These are phyloP conservation scores for Malurus cyaneus DNA, from an alignment of 2,113 vertebrate genomes.

Conservation along the genomic window DNA sequence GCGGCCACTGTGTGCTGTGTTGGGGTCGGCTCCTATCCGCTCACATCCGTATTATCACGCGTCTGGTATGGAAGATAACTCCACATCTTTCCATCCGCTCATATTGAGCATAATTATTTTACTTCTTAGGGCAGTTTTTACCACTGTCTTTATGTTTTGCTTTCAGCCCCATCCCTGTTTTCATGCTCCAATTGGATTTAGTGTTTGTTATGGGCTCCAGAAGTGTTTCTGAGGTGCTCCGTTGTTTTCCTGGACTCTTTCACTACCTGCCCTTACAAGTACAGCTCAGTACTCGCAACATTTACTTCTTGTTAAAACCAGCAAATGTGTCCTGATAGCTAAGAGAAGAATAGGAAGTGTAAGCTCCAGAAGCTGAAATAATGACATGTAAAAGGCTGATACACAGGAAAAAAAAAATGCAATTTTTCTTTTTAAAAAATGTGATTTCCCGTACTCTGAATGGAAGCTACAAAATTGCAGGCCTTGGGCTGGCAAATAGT, in stretches of 20 bases:
- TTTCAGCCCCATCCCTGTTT: not conserved
- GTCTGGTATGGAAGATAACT: not conserved
- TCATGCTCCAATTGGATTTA: not conserved
- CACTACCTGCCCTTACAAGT: rapidly evolving
- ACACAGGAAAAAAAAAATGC: not conserved
- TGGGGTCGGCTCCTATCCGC: rapidly evolving
- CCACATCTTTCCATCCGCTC: not conserved
- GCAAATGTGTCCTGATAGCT: not conserved
- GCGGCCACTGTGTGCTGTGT: rapidly evolving
- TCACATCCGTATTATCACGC: rapidly evolving
- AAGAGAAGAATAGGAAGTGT: not conserved
- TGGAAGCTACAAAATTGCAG: not conserved
- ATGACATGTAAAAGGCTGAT: not conserved
- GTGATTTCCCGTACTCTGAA: not conserved
- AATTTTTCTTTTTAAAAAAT: not conserved
- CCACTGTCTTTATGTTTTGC: not conserved
- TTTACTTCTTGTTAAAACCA: not conserved
- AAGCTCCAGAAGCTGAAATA: not conserved
- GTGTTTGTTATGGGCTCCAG: rapidly evolving
- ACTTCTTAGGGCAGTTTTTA: not conserved
- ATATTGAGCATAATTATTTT: rapidly evolving
- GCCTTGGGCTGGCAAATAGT: not conserved
- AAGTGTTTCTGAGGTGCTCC: not conserved
- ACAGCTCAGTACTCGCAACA: rapidly evolving
- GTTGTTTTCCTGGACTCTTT: not conserved